Percentiles rank a stretch among this genome's conserved stretches.
Evolutionary conservation across 1,140 invertebrate genomes (phyloP).

Genomic region (Helicorthomorpha holstii): DNA sequence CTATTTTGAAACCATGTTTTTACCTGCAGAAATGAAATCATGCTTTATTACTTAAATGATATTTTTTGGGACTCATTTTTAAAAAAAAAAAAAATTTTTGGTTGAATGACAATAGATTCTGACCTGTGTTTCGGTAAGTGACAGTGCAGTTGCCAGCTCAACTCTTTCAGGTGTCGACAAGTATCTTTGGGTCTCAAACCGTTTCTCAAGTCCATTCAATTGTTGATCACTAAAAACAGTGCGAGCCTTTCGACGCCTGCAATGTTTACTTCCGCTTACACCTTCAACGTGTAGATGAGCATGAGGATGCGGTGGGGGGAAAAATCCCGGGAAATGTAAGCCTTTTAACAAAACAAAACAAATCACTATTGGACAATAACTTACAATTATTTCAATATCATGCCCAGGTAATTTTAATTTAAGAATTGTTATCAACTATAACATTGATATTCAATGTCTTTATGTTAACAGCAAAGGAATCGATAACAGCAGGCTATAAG

Average conservation of each 20-base stretch:
- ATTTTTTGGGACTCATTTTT: not conserved
- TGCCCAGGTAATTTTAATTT: no score
- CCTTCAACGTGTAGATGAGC: no score
- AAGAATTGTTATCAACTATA: no score
- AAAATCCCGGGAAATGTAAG: constrained; percentile 48
- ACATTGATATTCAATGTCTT: no score
- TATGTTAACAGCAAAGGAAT: no score
- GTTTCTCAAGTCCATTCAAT: constrained; percentile 79
- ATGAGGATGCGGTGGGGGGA: constrained; percentile 40
- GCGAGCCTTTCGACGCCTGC: constrained; percentile 75
- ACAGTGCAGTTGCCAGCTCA: constrained; percentile 76
- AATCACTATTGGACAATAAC: no score
- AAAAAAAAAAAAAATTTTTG: not conserved
- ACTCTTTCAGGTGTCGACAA: constrained; percentile 91
- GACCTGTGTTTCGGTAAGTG: constrained; percentile 87
- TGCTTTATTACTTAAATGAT: not conserved
- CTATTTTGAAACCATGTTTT: constrained; percentile 98
- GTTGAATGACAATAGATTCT: constrained; percentile 10
- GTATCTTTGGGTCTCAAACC: constrained; percentile 91
- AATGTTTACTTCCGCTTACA: constrained; percentile 81
- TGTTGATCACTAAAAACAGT: constrained; percentile 98
- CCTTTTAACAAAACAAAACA: constrained; percentile 28
- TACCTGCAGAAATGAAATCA: constrained; percentile 35
- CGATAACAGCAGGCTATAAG: no score
- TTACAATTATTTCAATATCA: no score